Percentiles rank a stretch among this genome's conserved stretches.
Conservation (phyloP, 2,888 invertebrate genomes). For the Oeneis ivallda region DNA sequence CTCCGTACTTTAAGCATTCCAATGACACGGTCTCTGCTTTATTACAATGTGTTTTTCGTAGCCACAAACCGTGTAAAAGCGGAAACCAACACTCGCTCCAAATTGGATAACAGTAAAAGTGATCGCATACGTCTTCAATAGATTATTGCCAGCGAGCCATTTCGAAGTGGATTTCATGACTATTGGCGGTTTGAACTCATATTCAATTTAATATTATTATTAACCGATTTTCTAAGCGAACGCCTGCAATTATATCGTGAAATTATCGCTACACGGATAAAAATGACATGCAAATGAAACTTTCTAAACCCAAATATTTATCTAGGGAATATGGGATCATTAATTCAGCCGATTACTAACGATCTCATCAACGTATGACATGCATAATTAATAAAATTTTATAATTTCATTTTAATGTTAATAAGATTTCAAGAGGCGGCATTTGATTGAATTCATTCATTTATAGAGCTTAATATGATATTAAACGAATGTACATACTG, state of each 20-base stretch:
- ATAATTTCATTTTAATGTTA: constrained; percentile 16
- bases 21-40: constrained; percentile 63
- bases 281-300: constrained; percentile 5
- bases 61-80: constrained; percentile 79
- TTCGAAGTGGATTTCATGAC: constrained; percentile 59
- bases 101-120: constrained; percentile 81
- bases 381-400: not conserved
- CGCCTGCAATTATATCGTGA: constrained; percentile 22
- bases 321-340: constrained; percentile 1
- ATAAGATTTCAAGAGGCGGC: constrained; percentile 5
- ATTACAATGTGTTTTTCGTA: constrained; percentile 68
- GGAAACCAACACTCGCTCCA: constrained; percentile 76
- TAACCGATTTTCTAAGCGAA: constrained; percentile 42
- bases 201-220: constrained; percentile 58
- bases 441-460: not conserved
- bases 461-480: not conserved
- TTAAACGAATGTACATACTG: not conserved
- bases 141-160: constrained; percentile 58
- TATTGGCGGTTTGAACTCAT: constrained; percentile 60
- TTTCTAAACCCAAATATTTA: constrained; percentile 8
- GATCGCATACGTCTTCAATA: constrained; percentile 76
- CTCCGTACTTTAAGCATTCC: constrained; percentile 57
- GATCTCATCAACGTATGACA: not conserved
- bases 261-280: constrained; percentile 16
- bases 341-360: not conserved